A percentile compares a stretch with the other conserved stretches of the same genome.
Evolutionary conservation across 2,797 vertebrate genomes (phyloP).

Genomic region (Anas bernieri): DNA sequence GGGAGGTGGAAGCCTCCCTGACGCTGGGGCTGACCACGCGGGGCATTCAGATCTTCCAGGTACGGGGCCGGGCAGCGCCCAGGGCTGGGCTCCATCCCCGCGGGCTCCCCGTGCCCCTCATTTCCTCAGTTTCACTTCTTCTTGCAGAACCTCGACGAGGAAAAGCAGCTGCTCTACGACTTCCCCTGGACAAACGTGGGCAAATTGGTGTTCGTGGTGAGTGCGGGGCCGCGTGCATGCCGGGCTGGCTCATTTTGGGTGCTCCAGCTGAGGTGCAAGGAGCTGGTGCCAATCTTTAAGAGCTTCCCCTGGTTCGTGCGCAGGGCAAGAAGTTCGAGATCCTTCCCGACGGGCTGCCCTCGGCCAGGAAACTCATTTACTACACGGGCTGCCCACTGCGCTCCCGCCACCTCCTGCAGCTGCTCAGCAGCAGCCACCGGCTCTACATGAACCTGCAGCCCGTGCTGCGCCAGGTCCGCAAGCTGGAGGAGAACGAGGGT

Average conservation of each 20-base stretch:
- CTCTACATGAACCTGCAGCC: slow-evolving; percentile 99
- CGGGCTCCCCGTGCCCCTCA: not conserved
- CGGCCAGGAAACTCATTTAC: slow-evolving; percentile 95
- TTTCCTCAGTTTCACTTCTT: not conserved
- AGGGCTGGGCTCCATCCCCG: not conserved
- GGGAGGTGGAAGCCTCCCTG: slow-evolving; percentile 93
- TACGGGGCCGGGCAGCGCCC: slow-evolving; percentile 20
- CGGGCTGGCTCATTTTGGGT: not conserved
- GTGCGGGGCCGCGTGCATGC: slow-evolving; percentile 45
- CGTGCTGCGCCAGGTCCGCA: slow-evolving; percentile 92
- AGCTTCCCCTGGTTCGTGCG: not conserved
- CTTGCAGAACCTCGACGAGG: slow-evolving; percentile 89
- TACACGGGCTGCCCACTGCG: slow-evolving; percentile 94
- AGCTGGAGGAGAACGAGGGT: slow-evolving; percentile 97
- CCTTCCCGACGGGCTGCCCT: slow-evolving; percentile 94
- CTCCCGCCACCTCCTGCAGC: slow-evolving; percentile 94
- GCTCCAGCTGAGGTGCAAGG: not conserved
- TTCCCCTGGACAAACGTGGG: slow-evolving; percentile 99
- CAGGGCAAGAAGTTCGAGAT: slow-evolving; percentile 99
- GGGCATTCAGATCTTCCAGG: slow-evolving; percentile 99
- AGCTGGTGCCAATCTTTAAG: not conserved
- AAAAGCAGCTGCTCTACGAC: slow-evolving; percentile 93
- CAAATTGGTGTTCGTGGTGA: slow-evolving; percentile 98
- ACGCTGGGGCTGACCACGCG: slow-evolving; percentile 92
- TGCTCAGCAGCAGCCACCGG: slow-evolving; percentile 96